Conservation (phyloP, 2,888 invertebrate genomes). For the Microctonus hyperodae region DNA sequence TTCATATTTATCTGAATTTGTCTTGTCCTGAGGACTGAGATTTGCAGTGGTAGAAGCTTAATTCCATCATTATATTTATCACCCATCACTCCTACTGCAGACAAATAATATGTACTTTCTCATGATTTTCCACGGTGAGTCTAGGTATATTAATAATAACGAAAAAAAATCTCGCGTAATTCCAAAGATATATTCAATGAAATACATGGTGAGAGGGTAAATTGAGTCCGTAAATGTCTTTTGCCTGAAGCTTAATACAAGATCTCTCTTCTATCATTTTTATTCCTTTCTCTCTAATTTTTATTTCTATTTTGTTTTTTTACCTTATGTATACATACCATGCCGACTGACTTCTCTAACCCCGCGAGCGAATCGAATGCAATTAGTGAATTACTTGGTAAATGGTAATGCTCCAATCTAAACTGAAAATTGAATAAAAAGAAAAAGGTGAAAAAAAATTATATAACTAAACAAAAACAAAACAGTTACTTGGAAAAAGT, state of each 20-base stretch:
- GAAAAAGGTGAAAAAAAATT: slow-evolving; percentile 1
- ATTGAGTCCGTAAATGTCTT: slow-evolving; percentile 34
- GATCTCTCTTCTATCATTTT: slow-evolving; percentile 5
- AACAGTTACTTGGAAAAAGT: neutral
- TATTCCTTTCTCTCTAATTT: slow-evolving; percentile 10
- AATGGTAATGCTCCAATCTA: slow-evolving; percentile 45
- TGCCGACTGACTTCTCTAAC: neutral
- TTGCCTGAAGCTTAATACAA: slow-evolving; percentile 32
- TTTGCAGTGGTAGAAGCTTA: slow-evolving; percentile 22
- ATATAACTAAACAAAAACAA: slow-evolving; percentile 26
- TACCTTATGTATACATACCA: slow-evolving; percentile 16
- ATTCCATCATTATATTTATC: slow-evolving; percentile 42
- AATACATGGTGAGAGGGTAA: neutral
- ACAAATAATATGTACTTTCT: slow-evolving; percentile 31
- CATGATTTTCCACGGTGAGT: slow-evolving; percentile 32
- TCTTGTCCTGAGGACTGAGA: neutral
- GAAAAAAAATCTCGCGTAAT: slow-evolving; percentile 21
- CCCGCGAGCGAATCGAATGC: slow-evolving; percentile 39
- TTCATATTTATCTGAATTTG: neutral
- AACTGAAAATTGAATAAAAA: neutral
- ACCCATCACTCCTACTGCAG: slow-evolving; percentile 44
- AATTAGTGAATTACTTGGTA: slow-evolving; percentile 50
- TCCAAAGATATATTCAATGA: slow-evolving; percentile 3
- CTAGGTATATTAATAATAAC: neutral
- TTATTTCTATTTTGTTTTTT: neutral